Evolutionary conservation across 2,888 invertebrate species (phyloP).

Genomic region (Diabrotica balteata): DNA sequence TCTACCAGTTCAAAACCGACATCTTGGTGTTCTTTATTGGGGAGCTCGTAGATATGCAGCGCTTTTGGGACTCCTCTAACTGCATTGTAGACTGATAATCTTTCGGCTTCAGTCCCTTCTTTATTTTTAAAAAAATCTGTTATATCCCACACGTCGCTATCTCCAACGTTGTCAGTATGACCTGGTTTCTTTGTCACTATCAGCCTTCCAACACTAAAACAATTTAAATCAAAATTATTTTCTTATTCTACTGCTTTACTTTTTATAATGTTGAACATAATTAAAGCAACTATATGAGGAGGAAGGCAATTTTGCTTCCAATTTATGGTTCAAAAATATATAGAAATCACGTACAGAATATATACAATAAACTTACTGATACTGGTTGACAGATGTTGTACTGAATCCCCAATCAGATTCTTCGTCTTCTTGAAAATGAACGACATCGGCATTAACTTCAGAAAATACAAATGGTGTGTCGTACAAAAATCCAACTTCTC

Average conservation of each 20-base stretch:
- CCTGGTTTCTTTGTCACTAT: slow-evolving; percentile 78
- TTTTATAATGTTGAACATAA: too few relatives aligned
- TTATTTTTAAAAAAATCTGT: slow-evolving; percentile 73
- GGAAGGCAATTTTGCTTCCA: too few relatives aligned
- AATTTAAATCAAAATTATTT: neutral
- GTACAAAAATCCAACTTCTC: slow-evolving; percentile 70
- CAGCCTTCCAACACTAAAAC: slow-evolving; percentile 73
- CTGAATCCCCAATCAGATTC: slow-evolving; percentile 71
- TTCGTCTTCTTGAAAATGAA: slow-evolving; percentile 78
- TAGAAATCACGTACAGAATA: too few relatives aligned
- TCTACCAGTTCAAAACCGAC: slow-evolving; percentile 71
- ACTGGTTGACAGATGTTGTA: slow-evolving; percentile 75
- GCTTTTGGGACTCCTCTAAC: slow-evolving; percentile 70
- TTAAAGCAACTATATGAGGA: too few relatives aligned
- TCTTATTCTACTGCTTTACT: too few relatives aligned
- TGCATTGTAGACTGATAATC: slow-evolving; percentile 78
- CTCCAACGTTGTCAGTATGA: slow-evolving; percentile 74
- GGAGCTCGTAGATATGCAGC: slow-evolving; percentile 63
- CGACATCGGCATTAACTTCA: slow-evolving; percentile 79
- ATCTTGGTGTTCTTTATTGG: slow-evolving; percentile 66
- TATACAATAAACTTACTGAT: slow-evolving; percentile 64
- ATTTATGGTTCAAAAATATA: too few relatives aligned
- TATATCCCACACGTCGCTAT: slow-evolving; percentile 74
- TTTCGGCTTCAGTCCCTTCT: slow-evolving; percentile 77
- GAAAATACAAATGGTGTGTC: slow-evolving; percentile 79